phyloP scores from a whole-genome alignment of 2,797 vertebrate species.

The Enteromius argenteus region DNA sequence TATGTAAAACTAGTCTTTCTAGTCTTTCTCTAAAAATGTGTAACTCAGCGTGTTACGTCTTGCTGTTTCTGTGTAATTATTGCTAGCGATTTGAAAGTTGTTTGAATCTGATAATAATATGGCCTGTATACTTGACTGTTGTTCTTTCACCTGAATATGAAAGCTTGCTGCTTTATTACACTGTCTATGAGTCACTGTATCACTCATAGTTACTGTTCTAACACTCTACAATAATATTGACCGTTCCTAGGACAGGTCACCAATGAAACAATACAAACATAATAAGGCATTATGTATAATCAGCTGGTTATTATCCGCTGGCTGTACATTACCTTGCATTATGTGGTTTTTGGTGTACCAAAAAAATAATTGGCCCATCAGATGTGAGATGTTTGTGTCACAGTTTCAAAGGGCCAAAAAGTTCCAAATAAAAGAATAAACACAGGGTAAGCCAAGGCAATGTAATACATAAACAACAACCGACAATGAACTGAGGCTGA shows the following conservation, averaged over 20 bases:
- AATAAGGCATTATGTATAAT: not conserved
- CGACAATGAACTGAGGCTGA: not conserved
- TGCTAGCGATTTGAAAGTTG: not conserved
- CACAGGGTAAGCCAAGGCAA: not conserved
- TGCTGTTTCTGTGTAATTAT: not conserved
- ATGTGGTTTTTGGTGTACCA: not conserved
- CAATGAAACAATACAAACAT: not conserved
- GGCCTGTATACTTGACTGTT: conserved; percentile 18
- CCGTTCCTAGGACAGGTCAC: conserved; percentile 55
- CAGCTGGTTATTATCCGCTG: not conserved
- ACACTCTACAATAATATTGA: conserved; percentile 58
- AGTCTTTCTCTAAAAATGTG: not conserved
- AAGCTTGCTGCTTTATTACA: conserved; percentile 48
- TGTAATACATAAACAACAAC: not conserved
- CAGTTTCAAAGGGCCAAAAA: not conserved
- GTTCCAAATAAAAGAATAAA: not conserved
- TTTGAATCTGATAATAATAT: not conserved
- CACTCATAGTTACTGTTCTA: conserved; percentile 45
- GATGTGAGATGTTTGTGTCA: not conserved
- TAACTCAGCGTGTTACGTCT: not conserved
- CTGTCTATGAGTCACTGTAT: conserved; percentile 46
- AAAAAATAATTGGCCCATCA: not conserved
- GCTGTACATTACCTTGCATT: not conserved
- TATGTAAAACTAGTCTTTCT: not conserved
- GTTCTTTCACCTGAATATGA: conserved; percentile 56